Conservation (phyloP, 2,797 vertebrate genomes). For the Tangara arthus region DNA sequence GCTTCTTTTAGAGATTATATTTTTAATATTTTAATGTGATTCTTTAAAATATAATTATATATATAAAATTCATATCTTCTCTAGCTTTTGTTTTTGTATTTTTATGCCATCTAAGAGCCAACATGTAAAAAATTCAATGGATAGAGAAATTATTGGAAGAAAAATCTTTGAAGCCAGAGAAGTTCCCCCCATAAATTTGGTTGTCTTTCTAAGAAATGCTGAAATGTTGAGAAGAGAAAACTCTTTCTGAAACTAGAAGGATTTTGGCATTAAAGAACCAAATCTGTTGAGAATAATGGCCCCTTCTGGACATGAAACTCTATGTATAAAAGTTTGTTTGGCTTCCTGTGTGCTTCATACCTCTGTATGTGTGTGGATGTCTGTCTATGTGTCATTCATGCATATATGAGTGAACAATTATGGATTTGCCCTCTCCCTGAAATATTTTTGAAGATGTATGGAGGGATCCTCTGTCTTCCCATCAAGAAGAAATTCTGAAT, state of each 20-base stretch:
- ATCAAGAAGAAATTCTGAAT: neutral
- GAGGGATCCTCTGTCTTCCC: neutral
- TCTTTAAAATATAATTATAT: neutral
- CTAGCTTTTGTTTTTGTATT: neutral
- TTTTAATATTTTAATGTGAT: neutral
- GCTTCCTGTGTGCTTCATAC: neutral
- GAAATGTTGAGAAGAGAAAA: neutral
- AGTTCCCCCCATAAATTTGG: neutral
- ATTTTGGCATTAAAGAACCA: neutral
- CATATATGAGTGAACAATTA: neutral
- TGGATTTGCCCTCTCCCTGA: neutral
- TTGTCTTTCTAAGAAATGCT: neutral
- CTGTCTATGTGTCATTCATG: neutral
- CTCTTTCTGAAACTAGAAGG: neutral
- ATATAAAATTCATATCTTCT: neutral
- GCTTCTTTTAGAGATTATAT: neutral
- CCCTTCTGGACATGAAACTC: neutral
- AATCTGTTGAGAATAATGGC: neutral
- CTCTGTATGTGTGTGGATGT: rapidly evolving
- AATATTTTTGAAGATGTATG: neutral
- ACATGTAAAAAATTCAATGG: neutral
- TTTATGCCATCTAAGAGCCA: neutral
- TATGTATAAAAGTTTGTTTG: neutral
- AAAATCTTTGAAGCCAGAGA: neutral
- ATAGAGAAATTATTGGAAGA: neutral